These are phyloP conservation scores for Amiota communis DNA, from an alignment of 2,888 invertebrate species.

Conservation along the genomic window DNA sequence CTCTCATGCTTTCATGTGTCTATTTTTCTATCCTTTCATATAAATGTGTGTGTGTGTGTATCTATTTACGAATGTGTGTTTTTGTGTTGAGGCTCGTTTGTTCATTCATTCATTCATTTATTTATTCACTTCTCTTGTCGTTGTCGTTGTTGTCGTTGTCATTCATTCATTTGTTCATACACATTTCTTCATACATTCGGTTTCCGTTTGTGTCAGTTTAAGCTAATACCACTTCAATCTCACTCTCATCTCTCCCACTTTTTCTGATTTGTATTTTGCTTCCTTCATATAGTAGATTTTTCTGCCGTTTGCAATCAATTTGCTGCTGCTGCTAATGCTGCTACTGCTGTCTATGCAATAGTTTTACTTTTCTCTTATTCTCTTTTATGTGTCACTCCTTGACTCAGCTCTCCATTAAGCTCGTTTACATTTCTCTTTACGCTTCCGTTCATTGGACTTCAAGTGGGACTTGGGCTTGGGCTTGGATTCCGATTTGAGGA, in stretches of 20 bases:
- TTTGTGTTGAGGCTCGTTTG: too few relatives aligned
- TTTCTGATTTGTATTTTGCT: not conserved
- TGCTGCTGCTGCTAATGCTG: not conserved
- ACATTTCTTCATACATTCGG: too few relatives aligned
- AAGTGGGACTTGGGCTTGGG: too few relatives aligned
- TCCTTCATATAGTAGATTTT: not conserved
- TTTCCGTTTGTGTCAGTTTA: too few relatives aligned
- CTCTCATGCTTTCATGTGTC: not conserved
- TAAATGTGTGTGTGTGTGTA: not conserved
- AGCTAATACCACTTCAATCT: too few relatives aligned
- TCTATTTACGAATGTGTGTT: too few relatives aligned
- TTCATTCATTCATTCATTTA: not conserved
- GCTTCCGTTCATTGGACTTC: not conserved
- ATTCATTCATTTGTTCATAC: too few relatives aligned
- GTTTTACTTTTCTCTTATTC: not conserved
- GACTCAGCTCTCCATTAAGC: not conserved
- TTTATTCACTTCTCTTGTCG: too few relatives aligned
- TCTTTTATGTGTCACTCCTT: not conserved
- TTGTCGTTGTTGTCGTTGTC: too few relatives aligned
- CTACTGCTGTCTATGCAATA: not conserved
- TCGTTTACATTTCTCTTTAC: constrained; percentile 22
- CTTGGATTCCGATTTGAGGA: constrained; percentile 2
- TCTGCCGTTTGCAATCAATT: constrained; percentile 37
- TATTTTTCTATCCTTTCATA: not conserved
- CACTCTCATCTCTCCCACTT: not conserved